Evolutionary conservation across 2,113 vertebrate species (phyloP), one percentile per base, ranked within the genome.

Genomic region (Pontoporia blainvillei): DNA sequence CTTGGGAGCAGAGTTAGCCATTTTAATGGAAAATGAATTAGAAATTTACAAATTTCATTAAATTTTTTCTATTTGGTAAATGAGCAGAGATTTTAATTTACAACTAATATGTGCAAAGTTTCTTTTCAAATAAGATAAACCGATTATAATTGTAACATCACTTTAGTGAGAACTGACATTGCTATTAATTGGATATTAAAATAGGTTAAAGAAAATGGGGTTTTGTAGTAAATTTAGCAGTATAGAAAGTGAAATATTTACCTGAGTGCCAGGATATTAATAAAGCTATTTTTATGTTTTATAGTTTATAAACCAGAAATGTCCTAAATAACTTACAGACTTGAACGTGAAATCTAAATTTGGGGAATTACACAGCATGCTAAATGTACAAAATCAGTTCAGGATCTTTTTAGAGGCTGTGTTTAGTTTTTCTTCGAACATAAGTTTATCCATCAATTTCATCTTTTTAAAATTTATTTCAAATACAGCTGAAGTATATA

Each of bases 11-110:
- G 23, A 75, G 3, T 36, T 90, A 93, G 46, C n/a, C 23, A 64
- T 90, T 90, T 11, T 14, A 85, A 64, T 87, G 44, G 57, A 95
- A 97, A n/a, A 61, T 88, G 23, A 93, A 49, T 85, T 94, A 57
- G 62, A 76, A 90, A 86, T 86, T 34, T 90, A 64, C 3, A 82
- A 31, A 31, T 86, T 44, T 69, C 1, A 27, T 86, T 94, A n/a
- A 69, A 18, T 62, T 87, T 90, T 89, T 46, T 62, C 39, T 90
- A 1, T 87, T 91, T 76, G 61, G n/a, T 64, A 75, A 88, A 61
- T 75, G 6, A 85, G 21, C 17, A 82, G 11, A 31, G 49, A 82
- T 64, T 57, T 93, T 91, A 69, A 79, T 72, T 61, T 54, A 49
- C 62, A 95, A 86, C 9, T 90, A 41, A 7, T n/a, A 25, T 36